These are phyloP conservation scores for Plagodis dolabraria DNA, from an alignment of 2,888 invertebrate genomes.

Conservation along the genomic window DNA sequence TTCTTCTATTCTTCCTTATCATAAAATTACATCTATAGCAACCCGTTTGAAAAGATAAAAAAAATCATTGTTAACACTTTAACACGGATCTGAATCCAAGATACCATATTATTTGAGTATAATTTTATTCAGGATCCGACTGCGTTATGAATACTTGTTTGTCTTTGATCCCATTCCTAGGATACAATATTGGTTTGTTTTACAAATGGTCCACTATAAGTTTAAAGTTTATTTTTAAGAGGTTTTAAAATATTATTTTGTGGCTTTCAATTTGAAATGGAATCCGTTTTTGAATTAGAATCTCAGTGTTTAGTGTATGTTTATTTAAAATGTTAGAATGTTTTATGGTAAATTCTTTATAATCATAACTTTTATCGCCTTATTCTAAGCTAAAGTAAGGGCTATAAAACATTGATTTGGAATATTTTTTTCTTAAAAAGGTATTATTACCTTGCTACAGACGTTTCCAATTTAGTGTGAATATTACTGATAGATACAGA, in stretches of 20 bases:
- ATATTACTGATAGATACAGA: too few species aligned
- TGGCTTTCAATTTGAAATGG: constrained; percentile 27
- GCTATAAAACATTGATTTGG: too few species aligned
- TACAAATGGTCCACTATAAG: constrained; percentile 33
- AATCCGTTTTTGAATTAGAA: constrained; percentile 26
- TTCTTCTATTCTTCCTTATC: constrained; percentile 35
- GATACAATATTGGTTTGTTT: constrained; percentile 33
- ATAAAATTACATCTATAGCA: constrained; percentile 31
- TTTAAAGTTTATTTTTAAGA: constrained; percentile 18
- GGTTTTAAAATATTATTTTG: constrained; percentile 17
- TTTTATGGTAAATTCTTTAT: constrained; percentile 8
- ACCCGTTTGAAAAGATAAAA: constrained; percentile 34
- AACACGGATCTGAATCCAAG: constrained; percentile 60
- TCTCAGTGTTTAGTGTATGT: constrained; percentile 17
- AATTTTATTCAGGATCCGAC: constrained; percentile 63
- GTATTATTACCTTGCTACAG: too few species aligned
- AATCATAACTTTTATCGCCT: neutral
- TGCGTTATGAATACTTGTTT: constrained; percentile 49
- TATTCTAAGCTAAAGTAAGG: too few species aligned
- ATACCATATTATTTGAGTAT: constrained; percentile 58
- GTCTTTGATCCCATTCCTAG: constrained; percentile 40
- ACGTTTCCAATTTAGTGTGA: too few species aligned
- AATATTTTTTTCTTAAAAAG: too few species aligned
- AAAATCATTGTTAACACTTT: constrained; percentile 71
- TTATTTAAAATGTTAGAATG: constrained; percentile 13